Base-by-base conservation (phyloP, 1,140 invertebrate genomes). In the Scaptodrosophila lebanonensis region DNA sequence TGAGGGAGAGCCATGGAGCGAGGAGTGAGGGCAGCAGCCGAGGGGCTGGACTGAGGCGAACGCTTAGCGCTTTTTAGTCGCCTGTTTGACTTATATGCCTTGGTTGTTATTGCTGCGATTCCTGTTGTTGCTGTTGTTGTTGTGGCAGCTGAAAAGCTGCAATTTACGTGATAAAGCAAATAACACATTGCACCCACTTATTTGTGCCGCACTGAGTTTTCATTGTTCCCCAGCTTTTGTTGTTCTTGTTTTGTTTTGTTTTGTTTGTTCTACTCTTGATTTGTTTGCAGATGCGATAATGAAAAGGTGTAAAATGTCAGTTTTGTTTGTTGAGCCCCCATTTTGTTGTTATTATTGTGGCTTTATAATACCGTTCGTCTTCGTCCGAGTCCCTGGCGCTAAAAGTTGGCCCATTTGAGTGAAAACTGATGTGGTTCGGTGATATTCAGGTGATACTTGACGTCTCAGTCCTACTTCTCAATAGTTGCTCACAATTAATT, bases 291-390 rank as follows among this genome's bases (percentile, higher is more conserved):
- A 43, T 47, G 53, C 77, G 75, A 69, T 79, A 79, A 79, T 79
- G 75, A 82, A 79, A 79, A 79, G 75, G 75, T 79, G 75, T 75
- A 75, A 79, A 82, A 63, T 79, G 75, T 75, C 75, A 82, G 75
- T 79, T 79, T 82, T 82, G 75, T 79, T 75, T 61, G 61, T 42
- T 11, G 22, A 57, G 63, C 56, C 56, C 66, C 71, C 71, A 59
- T 70, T 64, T 71, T 70, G 71, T 77, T 71, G 77, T 70, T 77
- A 62, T 62, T 65, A 54, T 61, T 36, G 50, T 57, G 35, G 51
- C 71, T 62, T 66, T 50, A 29, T 66, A 43, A 57, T 51, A 38
- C 9, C 39, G 3, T 3, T 15, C 8, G 7, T 42, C 33, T 17
- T 39, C 12, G 11, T 27, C 11, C 17, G 20, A 20, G 12, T 48